These are phyloP conservation scores for Esox masquinongy DNA, from an alignment of 2,797 vertebrate genomes.

Conservation along the genomic window DNA sequence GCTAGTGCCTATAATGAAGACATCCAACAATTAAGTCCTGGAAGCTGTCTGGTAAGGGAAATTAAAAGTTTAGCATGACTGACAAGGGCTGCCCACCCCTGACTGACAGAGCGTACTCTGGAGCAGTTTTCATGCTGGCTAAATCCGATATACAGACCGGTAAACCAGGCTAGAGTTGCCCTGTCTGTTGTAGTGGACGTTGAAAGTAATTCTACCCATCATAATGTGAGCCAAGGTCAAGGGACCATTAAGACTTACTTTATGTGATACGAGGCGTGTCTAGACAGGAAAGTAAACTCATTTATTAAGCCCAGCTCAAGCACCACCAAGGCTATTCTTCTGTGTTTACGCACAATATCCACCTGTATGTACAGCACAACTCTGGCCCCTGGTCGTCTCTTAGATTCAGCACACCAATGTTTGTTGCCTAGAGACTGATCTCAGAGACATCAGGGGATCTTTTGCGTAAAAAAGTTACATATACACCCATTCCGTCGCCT, in stretches of 20 bases:
- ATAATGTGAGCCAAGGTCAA: background rate
- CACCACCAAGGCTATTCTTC: background rate
- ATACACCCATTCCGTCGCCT: conserved; percentile 25
- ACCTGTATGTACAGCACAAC: conserved; percentile 43
- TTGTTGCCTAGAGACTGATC: background rate
- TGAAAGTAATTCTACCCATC: background rate
- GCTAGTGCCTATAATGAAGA: background rate
- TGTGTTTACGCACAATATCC: conserved; percentile 53
- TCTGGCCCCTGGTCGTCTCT: conserved; percentile 15
- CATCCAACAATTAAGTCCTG: conserved; percentile 1
- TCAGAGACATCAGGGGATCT: background rate
- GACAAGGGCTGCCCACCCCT: background rate
- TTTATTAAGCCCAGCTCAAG: background rate
- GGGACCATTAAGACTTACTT: background rate
- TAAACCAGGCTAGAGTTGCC: background rate
- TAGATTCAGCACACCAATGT: conserved; percentile 10
- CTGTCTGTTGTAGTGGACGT: background rate
- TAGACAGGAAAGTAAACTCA: conserved; percentile 24
- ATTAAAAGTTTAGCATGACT: background rate
- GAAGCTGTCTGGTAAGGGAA: background rate
- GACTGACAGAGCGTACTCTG: background rate
- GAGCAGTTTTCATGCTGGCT: background rate
- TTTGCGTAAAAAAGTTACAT: background rate
- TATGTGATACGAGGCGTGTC: conserved; percentile 20
- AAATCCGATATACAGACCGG: conserved; percentile 13